Percentiles rank a stretch among this genome's conserved stretches.
Evolutionary conservation across 2,113 vertebrate species (phyloP).

Genomic region (Athene noctua): DNA sequence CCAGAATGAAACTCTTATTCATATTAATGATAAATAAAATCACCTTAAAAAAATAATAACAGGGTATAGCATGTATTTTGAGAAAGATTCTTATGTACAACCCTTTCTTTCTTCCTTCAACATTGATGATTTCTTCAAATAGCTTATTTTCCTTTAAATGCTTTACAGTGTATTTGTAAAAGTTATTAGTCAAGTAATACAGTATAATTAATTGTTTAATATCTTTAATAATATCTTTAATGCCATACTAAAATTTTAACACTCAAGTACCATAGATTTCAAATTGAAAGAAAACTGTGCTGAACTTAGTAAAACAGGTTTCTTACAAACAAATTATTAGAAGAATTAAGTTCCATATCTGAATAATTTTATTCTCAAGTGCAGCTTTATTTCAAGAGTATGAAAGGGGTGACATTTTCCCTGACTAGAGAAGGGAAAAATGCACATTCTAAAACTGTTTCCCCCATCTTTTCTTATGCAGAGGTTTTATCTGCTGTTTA

Average conservation of each 20-base stretch:
- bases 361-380: slow-evolving; percentile 52
- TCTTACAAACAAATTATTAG: slow-evolving; percentile 15
- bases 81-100: slow-evolving; percentile 2
- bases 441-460: slow-evolving; percentile 63
- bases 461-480: slow-evolving; percentile 78
- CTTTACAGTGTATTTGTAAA: background rate
- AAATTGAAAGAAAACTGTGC: background rate
- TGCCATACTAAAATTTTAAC: background rate
- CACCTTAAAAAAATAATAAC: background rate
- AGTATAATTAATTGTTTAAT: background rate
- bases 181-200: background rate
- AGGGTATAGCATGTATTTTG: background rate
- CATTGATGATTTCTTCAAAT: background rate
- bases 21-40: background rate
- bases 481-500: slow-evolving; percentile 84
- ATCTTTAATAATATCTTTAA: background rate
- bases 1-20: background rate
- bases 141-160: background rate
- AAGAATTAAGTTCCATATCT: background rate
- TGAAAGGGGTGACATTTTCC: slow-evolving; percentile 50
- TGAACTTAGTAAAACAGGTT: background rate
- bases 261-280: background rate
- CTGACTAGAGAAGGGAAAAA: slow-evolving; percentile 51
- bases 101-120: background rate
- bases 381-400: slow-evolving; percentile 56